Conservation (phyloP, 2,113 vertebrate genomes). For the Protobothrops flavoviridis region DNA sequence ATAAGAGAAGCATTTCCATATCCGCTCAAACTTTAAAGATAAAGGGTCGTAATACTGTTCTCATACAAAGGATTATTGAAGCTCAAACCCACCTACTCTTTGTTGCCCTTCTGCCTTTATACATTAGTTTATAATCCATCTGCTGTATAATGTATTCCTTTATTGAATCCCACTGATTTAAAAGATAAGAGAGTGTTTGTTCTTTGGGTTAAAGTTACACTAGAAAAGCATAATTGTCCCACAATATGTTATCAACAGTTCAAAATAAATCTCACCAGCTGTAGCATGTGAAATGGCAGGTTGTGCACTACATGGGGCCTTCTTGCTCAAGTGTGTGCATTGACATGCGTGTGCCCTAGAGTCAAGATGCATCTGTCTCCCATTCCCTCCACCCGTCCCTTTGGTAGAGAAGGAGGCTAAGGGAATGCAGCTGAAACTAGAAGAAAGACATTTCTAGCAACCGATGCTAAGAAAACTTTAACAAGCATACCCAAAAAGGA, state of each 20-base stretch:
- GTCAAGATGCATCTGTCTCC: conserved; percentile 21
- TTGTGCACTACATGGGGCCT: conserved; percentile 6
- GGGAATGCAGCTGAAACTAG: not conserved
- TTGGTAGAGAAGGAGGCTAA: not conserved
- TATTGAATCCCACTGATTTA: conserved; percentile 5
- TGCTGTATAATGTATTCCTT: not conserved
- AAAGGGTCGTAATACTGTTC: not conserved
- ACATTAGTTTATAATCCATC: conserved; percentile 1
- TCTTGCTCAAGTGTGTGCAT: conserved; percentile 8
- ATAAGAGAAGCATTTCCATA: not conserved
- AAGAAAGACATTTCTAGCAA: not conserved
- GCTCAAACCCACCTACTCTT: not conserved
- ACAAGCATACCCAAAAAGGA: not conserved
- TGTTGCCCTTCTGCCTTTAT: not conserved
- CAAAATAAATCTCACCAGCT: conserved; percentile 21
- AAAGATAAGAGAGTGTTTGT: conserved; percentile 8
- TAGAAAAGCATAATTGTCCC: conserved; percentile 22
- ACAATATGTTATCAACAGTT: conserved; percentile 23
- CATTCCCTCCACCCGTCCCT: not conserved
- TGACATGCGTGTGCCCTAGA: conserved; percentile 7
- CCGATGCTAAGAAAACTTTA: not conserved
- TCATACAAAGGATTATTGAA: not conserved
- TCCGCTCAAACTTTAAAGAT: not conserved
- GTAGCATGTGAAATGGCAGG: conserved; percentile 20
- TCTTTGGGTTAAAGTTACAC: conserved; percentile 21